Evolutionary conservation across 2,113 vertebrate genomes (phyloP), one percentile per base, ranked within the genome.

Genomic region (Phaethon lepturus): DNA sequence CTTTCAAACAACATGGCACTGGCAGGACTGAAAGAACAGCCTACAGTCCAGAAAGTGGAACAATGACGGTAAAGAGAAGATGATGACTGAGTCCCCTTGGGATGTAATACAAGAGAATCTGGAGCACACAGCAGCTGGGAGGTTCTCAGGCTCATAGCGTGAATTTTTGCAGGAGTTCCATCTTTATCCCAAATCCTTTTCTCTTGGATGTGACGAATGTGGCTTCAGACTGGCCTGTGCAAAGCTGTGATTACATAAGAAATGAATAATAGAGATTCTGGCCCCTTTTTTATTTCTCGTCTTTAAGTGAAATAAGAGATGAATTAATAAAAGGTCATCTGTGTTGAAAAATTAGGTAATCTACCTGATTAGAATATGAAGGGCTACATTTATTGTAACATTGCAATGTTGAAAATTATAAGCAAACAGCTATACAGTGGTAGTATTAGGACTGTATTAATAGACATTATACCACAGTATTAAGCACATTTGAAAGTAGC

Each of bases 41-140:
- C 22, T 60, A 31, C 11, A 16, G 24, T 55, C 35, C 16, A 4
- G 11, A 75, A 76, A 2, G 11, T n/a, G 22, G 5, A 91, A 5
- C 2, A 56, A 25, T 29, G 59, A 55, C 25, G 24, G 10, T 17
- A 35, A 68, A 55, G 29, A 28, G 10, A 75, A 59, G 42, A 33
- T 22, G 33, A 73, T 1, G 1, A 55, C 17, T 64, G 28, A 58
- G 6, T 38, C 38, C 9, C 18, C 7, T 47, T 2, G 1, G 17
- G 40, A 19, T 44, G n/a, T 38, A 86, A 80, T 25, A n/a, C 13
- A 56, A 12, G 13, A 68, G 62, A 83, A 60, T 23, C 29, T 69
- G 23, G 11, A 71, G 18, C 16, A 26, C 4, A 29, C 7, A 55
- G n/a, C 4, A 38, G 3, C 25, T 82, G 7, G 2, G 4, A 74